Evolutionary conservation across 2,113 vertebrate genomes (phyloP).

Genomic region (human (Homo sapiens)): GRCh38 chr2:22789001-22789500

Average conservation of each 20-base stretch:
- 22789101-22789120: slow-evolving; percentile 27
- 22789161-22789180: slow-evolving; percentile 67
- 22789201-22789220: slow-evolving; percentile 51
- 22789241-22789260: slow-evolving; percentile 34
- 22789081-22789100: slow-evolving; percentile 66
- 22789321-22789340: slow-evolving; percentile 27
- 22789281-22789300: slow-evolving; percentile 6
- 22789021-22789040: neutral
- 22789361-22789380: neutral
- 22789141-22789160: slow-evolving; percentile 59
- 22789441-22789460: slow-evolving; percentile 14
- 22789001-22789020: slow-evolving; percentile 21
- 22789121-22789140: slow-evolving; percentile 45
- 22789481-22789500: neutral
- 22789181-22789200: slow-evolving; percentile 52
- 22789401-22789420: neutral
- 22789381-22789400: neutral
- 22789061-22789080: slow-evolving; percentile 23
- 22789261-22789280: slow-evolving; percentile 47
- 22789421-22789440: neutral
- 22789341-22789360: neutral
- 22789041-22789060: slow-evolving; percentile 19
- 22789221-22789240: slow-evolving; percentile 42
- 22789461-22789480: neutral
- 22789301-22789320: slow-evolving; percentile 34